Base-by-base conservation (phyloP, 2,797 vertebrate genomes). In the Glossophaga mutica region DNA sequence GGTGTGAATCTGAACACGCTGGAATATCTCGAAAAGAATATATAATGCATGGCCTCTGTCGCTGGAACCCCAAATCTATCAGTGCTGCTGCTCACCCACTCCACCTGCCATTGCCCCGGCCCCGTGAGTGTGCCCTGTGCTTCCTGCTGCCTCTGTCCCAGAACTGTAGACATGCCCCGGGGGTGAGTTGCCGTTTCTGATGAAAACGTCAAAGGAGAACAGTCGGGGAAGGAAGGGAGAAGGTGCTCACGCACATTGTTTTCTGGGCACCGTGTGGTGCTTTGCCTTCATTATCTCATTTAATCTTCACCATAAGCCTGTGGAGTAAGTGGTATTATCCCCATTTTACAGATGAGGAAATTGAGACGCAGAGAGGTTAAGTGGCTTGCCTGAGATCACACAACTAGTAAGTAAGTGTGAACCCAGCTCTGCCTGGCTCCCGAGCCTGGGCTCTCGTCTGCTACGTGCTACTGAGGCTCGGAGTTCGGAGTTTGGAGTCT, bases 261-360 rank as follows among this genome's bases (percentile, higher is more conserved):
- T 89, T 7, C 15, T 62, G 44, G 87, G 90, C 24, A 32, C 59
- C 9, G 0, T 34, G 57, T 46, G 74, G 77, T 57, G 32, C 59
- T 81, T 65, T 77, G 70, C 81, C 81, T 92, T 85, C 73, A 46
- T 95, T 59, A 22, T 82, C 91, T 96, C 65, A 29, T 71, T 26
- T 65, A 42, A 81, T 85, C 39, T 34, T 76, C 42, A 9, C 29
- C 50, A 55, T 62, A 74, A 87, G 48, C 84, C 57, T 44, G 32
- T 82, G 91, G 55, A 93, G 86, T 90, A 91, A 81, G 81, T 87
- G 65, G 68, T 67, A 21, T 0, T 84, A 59, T 70, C 84, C 90
- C 70, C 90, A 46, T 81, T 77, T 94, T 93, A 62, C 68, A 81
- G 89, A 95, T 83, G 87, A 94, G 91, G 50, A 94, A 88, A 86